Base-by-base conservation (phyloP, 2,113 vertebrate species). In the Rhinogobius similis region DNA sequence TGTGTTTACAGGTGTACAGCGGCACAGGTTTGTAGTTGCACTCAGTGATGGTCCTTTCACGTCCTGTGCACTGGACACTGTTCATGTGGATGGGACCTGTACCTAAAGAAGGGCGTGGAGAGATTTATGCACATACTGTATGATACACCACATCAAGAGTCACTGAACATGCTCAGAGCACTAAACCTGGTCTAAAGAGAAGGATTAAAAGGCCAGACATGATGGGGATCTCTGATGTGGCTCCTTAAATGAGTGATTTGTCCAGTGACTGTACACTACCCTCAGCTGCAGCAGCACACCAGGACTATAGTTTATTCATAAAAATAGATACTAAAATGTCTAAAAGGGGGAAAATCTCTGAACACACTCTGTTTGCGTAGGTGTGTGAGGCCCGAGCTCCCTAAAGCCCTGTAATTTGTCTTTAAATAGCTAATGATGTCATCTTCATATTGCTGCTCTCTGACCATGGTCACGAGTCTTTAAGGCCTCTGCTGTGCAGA, bases 61-160 rank as follows among this genome's bases (percentile, higher is more conserved):
- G 87, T 8, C 97, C 97, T 0, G 79, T 90, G 82, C 98, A 99
- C 69, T 68, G 92, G 27, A 99, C 96, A 3, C 93, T 90, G 20
- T 95, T 96, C 93, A 98, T 92, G 84, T 98, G 97, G 86, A 99
- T 96, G 68, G 92, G 96, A 9, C 97, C 98, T 12, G 96, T 90
- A 38, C 97, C 98, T 99, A 68, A 10, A 65, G 75, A 20, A 62
- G 2, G 41, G 39, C 0, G 39, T 24, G 43, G 61, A 46, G 75
- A 11, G 13, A 32, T 39, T 21, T 50, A 82, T 65, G 70, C 43
- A 65, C 29, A 65, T 58, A 52, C 50, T 26, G 52, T 55, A 41
- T 74, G n/a, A 59, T 64, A 61, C 38, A 27, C 59, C 44, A 41
- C 65, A 73, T 70, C 58, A 65, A 50, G 72, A 65, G 18, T n/a